phyloP scores from a whole-genome alignment of 2,888 invertebrate species.

The Smittia aterrima region DNA sequence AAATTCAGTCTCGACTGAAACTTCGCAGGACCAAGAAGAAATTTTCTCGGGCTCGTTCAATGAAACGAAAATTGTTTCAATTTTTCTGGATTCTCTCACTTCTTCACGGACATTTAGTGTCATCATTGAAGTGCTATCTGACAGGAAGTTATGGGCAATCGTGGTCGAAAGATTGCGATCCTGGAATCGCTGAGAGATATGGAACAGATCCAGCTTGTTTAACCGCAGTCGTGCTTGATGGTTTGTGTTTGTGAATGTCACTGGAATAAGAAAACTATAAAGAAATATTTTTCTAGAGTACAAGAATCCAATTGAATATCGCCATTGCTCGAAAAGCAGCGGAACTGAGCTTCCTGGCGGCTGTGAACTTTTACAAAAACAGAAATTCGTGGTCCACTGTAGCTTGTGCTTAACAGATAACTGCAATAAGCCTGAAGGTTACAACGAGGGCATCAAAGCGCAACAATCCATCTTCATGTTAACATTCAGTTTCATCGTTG shows the following conservation, averaged over 20 bases:
- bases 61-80: neutral
- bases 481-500: no score
- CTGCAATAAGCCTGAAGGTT: neutral
- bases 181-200: neutral
- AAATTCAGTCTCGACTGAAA: neutral
- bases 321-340: neutral
- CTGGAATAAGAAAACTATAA: neutral
- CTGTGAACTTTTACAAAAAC: neutral
- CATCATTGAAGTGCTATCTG: neutral
- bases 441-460: neutral
- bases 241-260: neutral
- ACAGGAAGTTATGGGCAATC: neutral
- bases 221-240: neutral
- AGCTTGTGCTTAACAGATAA: neutral
- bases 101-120: neutral
- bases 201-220: neutral
- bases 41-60: neutral
- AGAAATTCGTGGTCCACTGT: neutral
- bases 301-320: neutral
- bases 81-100: neutral
- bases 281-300: neutral
- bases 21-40: neutral
- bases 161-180: neutral
- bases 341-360: neutral
- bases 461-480: neutral